phyloP scores from a whole-genome alignment of 2,797 vertebrate species.

The Gobio occitaniae region DNA sequence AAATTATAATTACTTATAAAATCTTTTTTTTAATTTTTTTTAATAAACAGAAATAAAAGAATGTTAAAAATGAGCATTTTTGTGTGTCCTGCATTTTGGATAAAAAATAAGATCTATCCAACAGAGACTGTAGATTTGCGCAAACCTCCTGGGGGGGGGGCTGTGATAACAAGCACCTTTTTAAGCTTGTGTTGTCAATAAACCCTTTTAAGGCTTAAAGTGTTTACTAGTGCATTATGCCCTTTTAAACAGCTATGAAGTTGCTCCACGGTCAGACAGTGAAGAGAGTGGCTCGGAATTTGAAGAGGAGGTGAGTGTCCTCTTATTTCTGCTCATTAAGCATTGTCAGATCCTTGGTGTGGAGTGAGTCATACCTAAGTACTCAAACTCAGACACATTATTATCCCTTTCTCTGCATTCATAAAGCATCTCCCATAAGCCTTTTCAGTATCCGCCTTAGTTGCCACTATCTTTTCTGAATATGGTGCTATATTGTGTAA shows the following conservation, averaged over 20 bases:
- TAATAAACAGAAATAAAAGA: not conserved
- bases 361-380: conserved; percentile 25
- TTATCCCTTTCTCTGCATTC: conserved; percentile 17
- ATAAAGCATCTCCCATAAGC: not conserved
- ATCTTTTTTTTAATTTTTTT: no score
- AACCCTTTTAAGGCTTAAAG: conserved; percentile 13
- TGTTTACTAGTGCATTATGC: conserved; percentile 35
- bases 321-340: conserved; percentile 45
- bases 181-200: conserved; percentile 29
- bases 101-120: not conserved
- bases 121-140: not conserved
- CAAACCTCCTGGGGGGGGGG: not conserved
- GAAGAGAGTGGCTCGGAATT: conserved; percentile 96
- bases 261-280: conserved; percentile 95
- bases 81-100: not conserved
- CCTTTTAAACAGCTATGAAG: conserved; percentile 86
- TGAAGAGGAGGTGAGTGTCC: conserved; percentile 90
- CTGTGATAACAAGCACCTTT: not conserved
- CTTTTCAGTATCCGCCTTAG: not conserved
- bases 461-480: not conserved
- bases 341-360: conserved; percentile 5
- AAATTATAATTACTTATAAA: not conserved
- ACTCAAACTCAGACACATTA: not conserved
- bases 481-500: not conserved
- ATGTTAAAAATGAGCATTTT: not conserved